Evolutionary conservation across 2,797 vertebrate species (phyloP), one percentile per base, ranked within the genome.

Genomic region (Buphagus erythrorhynchus): DNA sequence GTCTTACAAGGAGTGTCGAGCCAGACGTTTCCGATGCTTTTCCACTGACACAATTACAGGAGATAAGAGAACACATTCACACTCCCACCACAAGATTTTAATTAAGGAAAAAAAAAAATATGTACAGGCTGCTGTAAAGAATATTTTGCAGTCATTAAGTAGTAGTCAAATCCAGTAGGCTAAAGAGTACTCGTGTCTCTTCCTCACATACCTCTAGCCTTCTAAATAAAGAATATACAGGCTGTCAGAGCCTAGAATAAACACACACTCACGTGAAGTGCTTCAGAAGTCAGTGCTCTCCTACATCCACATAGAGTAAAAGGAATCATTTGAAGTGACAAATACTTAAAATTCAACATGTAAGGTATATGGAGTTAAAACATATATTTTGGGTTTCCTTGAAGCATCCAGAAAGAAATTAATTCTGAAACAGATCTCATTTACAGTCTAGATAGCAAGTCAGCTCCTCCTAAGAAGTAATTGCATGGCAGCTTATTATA

Each of bases 371-470:
- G 43, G 65, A 65, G 51, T 29, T 90, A 29, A 74, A 89, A 83
- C 3, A 1, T 13, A 18, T 13, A 51, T 84, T 90, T 72, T 17
- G 73, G 16, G 54, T 63, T 88, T 90, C 82, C 76, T 51, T 73
- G 67, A 90, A 88, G 66, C 11, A 2, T 66, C 40, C 62, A 69
- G 51, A 45, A 94, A 67, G 45, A 90, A 88, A 38, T 26, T 29
- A 94, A 67, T 91, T 86, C 82, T 54, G 59, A 90, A 86, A 68
- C 29, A 68, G 62, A 73, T 58, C 79, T 92, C 86, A 88, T 95
- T 88, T 93, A 91, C 63, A 95, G 76, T 90, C 86, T 54, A 72
- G 33, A 88, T 66, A 88, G 86, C 69, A 94, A 95, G 62, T 55
- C 76, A 91, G 66, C 40, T 93, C 46, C 76, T 93, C 86, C 88